Base-by-base conservation (phyloP, 1,140 invertebrate species). In the Copidosoma floridanum region DNA sequence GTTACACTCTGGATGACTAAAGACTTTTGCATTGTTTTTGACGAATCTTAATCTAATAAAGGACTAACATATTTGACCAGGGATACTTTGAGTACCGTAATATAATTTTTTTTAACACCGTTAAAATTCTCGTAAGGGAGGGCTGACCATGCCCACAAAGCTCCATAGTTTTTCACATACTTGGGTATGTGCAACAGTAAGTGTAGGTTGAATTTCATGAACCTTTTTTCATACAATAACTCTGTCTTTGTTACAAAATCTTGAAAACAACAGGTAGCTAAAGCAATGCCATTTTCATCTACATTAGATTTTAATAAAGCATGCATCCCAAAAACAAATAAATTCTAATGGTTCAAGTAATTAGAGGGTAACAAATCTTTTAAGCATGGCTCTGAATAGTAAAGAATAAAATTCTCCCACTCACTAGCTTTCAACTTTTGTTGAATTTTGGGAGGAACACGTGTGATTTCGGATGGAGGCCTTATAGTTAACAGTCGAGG, bases 161-260 rank as follows among this genome's bases (percentile, higher is more conserved):
- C 18, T 46, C 56, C 44, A 57, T 35, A 57, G 16, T 32, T 48
- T 38, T 26, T 20, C 11, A 57, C 35, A 23, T 20, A n/a, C 16
- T 37, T 14, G n/a, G 56, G 56, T 32, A 38, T 57, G 11, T 57
- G 56, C 7, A 38, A 44, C 20, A 57, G 18, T 27, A 57, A 20
- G 37, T 57, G 44, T 21, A 57, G n/a, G 11, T 57, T 57, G n/a
- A 29, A 57, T 38, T 57, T 57, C 43, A 57, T 57, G 18, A 44
- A 48, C 23, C 32, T 6, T 40, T 47, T 26, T 7, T 32, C 29
- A 21, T 48, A 57, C 23, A 57, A 18, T 10, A 27, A 4, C 23
- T 57, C 56, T 21, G 24, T n/a, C 14, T 24, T 11, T 12, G 44
- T 21, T 24, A 57, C 44, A 48, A 57, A 48, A 20, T n/a, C n/a